Conservation (phyloP, 1,140 invertebrate species). For the Drosophila funebris region DNA sequence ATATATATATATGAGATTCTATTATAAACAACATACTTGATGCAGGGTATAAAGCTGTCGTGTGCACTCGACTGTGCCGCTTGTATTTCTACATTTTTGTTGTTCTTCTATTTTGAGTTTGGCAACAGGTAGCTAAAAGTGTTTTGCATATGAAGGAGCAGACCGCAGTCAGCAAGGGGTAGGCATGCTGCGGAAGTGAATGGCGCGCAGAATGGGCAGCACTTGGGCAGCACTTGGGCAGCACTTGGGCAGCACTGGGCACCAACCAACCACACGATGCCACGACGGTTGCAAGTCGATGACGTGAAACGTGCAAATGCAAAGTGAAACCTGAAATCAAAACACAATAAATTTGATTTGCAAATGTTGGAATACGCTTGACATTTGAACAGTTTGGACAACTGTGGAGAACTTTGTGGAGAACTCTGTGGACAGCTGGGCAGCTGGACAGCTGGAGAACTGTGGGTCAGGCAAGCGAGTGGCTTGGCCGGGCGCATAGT, state of each 20-base stretch:
- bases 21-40: too few species aligned
- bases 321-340: too few species aligned
- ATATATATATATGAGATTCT: too few species aligned
- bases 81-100: too few species aligned
- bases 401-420: neutral
- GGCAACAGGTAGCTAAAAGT: conserved; percentile 40
- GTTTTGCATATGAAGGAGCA: conserved; percentile 36
- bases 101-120: neutral
- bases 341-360: conserved; percentile 63
- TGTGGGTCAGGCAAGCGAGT: neutral
- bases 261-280: too few species aligned
- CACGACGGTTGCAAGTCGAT: too few species aligned
- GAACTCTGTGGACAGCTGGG: too few species aligned
- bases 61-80: too few species aligned
- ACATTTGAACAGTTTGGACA: conserved; percentile 31
- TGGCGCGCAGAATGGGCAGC: neutral
- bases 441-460: neutral
- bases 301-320: too few species aligned
- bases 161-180: too few species aligned
- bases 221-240: conserved; percentile 1
- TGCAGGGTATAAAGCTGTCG: too few species aligned
- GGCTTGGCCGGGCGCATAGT: conserved; percentile 1
- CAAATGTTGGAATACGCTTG: conserved; percentile 66
- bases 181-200: conserved; percentile 39
- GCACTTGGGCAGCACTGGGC: conserved; percentile 2